phyloP scores from a whole-genome alignment of 2,797 vertebrate genomes.

The Ceryle rudis region DNA sequence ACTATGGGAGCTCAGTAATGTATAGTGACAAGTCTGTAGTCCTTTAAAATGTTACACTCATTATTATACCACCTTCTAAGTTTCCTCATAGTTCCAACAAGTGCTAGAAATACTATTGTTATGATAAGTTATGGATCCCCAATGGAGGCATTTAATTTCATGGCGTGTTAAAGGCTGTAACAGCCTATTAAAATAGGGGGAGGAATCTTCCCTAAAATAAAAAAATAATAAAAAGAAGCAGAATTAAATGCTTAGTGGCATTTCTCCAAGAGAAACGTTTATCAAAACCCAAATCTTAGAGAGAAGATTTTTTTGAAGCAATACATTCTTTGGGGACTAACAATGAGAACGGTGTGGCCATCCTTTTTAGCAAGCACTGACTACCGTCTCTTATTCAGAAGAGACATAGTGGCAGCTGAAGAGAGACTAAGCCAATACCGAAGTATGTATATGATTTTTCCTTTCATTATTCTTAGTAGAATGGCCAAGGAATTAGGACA shows the following conservation, averaged over 20 bases:
- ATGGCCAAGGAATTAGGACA: not conserved
- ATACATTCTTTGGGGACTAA: not conserved
- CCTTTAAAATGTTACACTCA: constrained; percentile 21
- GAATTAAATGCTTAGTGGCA: not conserved
- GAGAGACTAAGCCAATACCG: not conserved
- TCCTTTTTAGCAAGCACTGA: not conserved
- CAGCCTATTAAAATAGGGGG: constrained; percentile 21
- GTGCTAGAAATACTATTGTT: constrained; percentile 62
- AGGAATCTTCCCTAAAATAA: not conserved
- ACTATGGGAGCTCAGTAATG: constrained; percentile 18
- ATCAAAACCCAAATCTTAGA: not conserved
- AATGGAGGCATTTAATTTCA: constrained; percentile 61
- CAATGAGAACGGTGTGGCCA: not conserved
- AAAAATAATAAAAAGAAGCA: not conserved
- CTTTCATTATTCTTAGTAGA: not conserved
- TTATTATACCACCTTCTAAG: constrained; percentile 37
- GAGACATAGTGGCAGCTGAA: not conserved
- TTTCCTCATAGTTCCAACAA: constrained; percentile 54
- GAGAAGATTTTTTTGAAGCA: not conserved
- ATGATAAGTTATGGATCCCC: constrained; percentile 65
- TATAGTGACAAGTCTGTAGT: constrained; percentile 25
- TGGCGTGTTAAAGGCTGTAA: constrained; percentile 55
- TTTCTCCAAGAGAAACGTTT: constrained; percentile 8
- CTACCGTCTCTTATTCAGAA: not conserved
- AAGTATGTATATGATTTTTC: not conserved